Base-by-base conservation (phyloP, 2,113 vertebrate genomes). In the Leucosticte australis region DNA sequence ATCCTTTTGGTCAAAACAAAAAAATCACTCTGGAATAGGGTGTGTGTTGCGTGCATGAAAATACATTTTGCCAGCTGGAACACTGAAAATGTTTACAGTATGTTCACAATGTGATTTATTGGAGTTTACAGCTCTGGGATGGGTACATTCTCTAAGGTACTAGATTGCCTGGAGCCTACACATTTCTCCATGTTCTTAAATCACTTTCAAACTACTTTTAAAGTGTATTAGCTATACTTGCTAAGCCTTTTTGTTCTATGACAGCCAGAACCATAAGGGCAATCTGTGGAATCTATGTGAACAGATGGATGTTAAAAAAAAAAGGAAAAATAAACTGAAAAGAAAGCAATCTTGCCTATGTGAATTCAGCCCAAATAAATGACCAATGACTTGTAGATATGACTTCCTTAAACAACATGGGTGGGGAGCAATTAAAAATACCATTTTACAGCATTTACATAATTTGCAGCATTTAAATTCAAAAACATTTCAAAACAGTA, bases 21-120 rank as follows among this genome's bases (percentile, higher is more conserved):
- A 94, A 91, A 68, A 50, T 46, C 62, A 22, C 49, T 13, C 49
- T 92, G 37, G 64, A 79, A 88, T 14, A 62, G 28, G 13, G 15
- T 42, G 52, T 67, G n/a, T 79, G 21, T 46, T 89, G 68, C 5
- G 7, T 82, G n/a, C 26, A 60, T 65, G 39, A 81, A 94, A 95
- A 95, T 83, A 42, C 22, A 87, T 71, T 87, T 91, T 94, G 74
- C 95, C 94, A 97, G 92, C 87, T 97, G 94, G 91, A 96, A 91
- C 93, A 87, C 13, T 82, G 92, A 67, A 86, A 97, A 81, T 95
- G 69, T 97, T 97, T 96, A 94, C 88, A 96, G 87, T 73, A 44
- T 87, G 37, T 89, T 95, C 85, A 93, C 95, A 88, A 75, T 47
- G 86, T 91, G 94, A 97, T 97, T 96, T 96, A 97, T 96, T 95